Base-by-base conservation (phyloP, 2,113 vertebrate species). In the Neodontobutis hainanensis region DNA sequence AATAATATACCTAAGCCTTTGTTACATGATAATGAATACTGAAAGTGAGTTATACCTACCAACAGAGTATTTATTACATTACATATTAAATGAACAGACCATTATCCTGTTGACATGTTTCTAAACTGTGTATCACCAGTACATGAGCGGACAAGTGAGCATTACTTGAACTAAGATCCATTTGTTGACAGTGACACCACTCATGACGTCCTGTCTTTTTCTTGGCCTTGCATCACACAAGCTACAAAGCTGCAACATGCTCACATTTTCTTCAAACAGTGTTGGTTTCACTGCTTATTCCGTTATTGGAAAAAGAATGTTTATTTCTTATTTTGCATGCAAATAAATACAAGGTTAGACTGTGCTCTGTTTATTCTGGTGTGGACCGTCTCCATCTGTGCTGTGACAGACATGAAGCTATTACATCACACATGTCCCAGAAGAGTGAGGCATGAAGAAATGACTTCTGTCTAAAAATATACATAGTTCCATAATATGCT, bases 181-280 rank as follows among this genome's bases (percentile, higher is more conserved):
- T 44, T 52, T 6, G 0, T 16, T 38, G 34, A 73, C 49, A 27
- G 44, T 64, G 59, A 78, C 62, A 65, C 64, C 60, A 65, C 79
- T 75, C 57, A 66, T 64, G 55, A 60, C 74, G 34, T 38, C 36
- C 19, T 43, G 69, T 71, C 65, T 85, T 78, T 82, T 78, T 52
- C 35, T 73, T 70, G 75, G 57, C 70, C n/a, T 42, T 62, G 50
- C 42, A 2, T 81, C 75, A 77, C 2, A 35, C 55, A 60, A 48
- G 40, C 59, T 35, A 73, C 57, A 76, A 69, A 74, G 34, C 36
- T 66, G 40, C 15, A 14, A 45, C 43, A 38, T 42, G 64, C 48
- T 51, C 14, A 65, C 61, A 55, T 35, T 40, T 11, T 49, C 52
- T 57, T 76, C 16, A 5, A 44, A 56, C 59, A 74, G 65, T 55